Evolutionary conservation across 2,888 invertebrate species (phyloP).

Genomic region (Halictus ligatus): DNA sequence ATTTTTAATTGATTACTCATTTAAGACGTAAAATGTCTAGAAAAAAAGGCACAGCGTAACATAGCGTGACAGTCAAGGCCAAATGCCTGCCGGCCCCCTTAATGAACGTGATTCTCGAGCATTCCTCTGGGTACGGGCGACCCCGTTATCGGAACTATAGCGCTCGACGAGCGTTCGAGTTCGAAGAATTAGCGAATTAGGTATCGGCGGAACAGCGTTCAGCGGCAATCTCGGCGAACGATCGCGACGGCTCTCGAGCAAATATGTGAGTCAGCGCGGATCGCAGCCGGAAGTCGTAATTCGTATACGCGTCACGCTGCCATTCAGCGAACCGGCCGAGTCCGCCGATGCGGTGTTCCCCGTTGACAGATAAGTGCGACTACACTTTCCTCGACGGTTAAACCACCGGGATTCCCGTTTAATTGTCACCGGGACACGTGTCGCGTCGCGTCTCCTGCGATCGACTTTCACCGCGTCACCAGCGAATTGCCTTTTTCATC

Average conservation of each 20-base stretch:
- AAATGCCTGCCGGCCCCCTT: too few species aligned
- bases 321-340: neutral
- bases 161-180: neutral
- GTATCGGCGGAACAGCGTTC: neutral
- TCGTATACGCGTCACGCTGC: neutral
- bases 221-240: neutral
- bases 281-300: constrained; percentile 12
- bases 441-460: neutral
- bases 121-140: too few species aligned
- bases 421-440: neutral
- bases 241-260: neutral
- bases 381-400: neutral
- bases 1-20: too few species aligned
- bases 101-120: too few species aligned
- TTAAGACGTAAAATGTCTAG: too few species aligned
- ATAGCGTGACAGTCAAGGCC: too few species aligned
- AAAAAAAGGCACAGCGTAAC: too few species aligned
- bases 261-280: neutral
- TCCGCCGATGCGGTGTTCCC: neutral
- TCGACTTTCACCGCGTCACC: neutral
- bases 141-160: too few species aligned
- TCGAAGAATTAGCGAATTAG: neutral
- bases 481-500: neutral
- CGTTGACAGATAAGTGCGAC: neutral
- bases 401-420: neutral